A percentile compares a stretch with the other conserved stretches of the same genome.
phyloP scores from a whole-genome alignment of 2,113 vertebrate species.

The Terrapene triunguis region DNA sequence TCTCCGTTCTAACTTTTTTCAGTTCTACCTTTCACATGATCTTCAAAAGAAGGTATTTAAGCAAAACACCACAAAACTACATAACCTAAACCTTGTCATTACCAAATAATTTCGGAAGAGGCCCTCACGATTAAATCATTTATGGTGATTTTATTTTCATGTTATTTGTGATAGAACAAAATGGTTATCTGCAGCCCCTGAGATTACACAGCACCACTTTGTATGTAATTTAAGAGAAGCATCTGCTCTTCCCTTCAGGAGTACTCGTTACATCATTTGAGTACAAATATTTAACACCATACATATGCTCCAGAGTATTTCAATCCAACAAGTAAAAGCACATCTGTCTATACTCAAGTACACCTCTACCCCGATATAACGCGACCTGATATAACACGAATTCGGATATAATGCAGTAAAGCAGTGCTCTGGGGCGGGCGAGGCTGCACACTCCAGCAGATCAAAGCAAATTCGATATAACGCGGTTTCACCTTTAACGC shows the following conservation, averaged over 20 bases:
- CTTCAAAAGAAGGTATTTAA: not conserved
- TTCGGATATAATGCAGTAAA: too few species aligned
- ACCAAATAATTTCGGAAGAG: not conserved
- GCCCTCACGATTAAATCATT: not conserved
- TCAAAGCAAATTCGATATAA: too few species aligned
- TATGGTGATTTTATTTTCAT: not conserved
- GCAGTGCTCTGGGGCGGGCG: too few species aligned
- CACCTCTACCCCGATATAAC: too few species aligned
- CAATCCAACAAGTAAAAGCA: not conserved
- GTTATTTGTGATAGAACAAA: not conserved
- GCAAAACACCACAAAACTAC: not conserved
- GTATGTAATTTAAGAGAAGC: not conserved
- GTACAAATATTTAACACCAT: not conserved
- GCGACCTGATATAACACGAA: too few species aligned
- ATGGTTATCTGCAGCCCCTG: not conserved
- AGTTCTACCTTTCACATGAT: conserved; percentile 6
- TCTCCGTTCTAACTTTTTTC: not conserved
- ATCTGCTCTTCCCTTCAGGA: not conserved
- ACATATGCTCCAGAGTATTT: not conserved
- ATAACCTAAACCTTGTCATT: not conserved
- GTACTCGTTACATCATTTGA: not conserved
- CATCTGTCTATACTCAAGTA: not conserved
- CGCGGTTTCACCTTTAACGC: too few species aligned
- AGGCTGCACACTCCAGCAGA: too few species aligned
- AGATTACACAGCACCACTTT: not conserved